These are phyloP conservation scores for Halcyon senegalensis DNA, from an alignment of 2,113 vertebrate species.

Conservation along the genomic window DNA sequence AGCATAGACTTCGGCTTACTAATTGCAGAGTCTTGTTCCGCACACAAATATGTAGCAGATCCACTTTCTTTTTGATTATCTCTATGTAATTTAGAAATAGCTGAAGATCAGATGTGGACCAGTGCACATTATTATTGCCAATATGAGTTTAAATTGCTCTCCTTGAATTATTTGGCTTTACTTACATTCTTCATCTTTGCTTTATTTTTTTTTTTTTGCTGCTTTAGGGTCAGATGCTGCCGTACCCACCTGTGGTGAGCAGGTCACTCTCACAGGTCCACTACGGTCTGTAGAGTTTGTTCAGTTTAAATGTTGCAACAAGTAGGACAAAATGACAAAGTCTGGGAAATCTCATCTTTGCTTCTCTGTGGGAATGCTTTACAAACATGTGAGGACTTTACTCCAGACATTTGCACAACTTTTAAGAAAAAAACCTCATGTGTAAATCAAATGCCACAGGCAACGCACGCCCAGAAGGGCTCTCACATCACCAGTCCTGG, in stretches of 20 bases:
- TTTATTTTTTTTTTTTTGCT: conserved; percentile 19
- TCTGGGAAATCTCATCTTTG: not conserved
- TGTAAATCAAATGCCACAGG: not conserved
- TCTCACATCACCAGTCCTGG: not conserved
- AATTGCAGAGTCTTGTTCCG: conserved; percentile 1
- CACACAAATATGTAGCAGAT: conserved; percentile 18
- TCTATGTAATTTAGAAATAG: conserved; percentile 58
- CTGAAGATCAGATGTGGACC: conserved; percentile 50
- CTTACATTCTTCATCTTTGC: conserved; percentile 37
- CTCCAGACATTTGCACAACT: not conserved
- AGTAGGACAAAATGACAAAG: not conserved
- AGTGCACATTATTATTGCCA: conserved; percentile 44
- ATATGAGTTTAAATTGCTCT: conserved; percentile 53
- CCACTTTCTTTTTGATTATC: conserved; percentile 68
- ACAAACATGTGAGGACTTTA: not conserved
- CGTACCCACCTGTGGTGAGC: not conserved
- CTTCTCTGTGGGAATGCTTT: not conserved
- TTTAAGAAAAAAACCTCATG: not conserved
- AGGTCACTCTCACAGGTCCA: not conserved
- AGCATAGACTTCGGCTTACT: not conserved
- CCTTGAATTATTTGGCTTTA: conserved; percentile 65
- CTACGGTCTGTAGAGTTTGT: fast-evolving
- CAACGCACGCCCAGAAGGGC: not conserved
- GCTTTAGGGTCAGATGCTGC: not conserved
- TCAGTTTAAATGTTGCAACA: not conserved